These are phyloP conservation scores for Leptinotarsa tumamoca DNA, from an alignment of 2,888 invertebrate genomes.

Conservation along the genomic window DNA sequence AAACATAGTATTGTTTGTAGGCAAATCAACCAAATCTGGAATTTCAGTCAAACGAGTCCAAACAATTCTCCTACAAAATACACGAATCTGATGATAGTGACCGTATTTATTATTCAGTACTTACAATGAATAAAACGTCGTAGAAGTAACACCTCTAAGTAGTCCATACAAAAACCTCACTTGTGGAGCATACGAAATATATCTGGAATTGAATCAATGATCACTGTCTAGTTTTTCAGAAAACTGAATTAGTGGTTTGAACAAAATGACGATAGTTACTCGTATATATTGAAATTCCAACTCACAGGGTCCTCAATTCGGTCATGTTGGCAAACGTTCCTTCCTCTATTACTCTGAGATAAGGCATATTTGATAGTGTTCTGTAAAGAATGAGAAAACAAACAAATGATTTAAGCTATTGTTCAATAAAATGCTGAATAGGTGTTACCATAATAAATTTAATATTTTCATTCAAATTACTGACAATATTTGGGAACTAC, in stretches of 20 bases:
- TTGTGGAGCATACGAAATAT: conserved; percentile 76
- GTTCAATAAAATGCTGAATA: too few relatives aligned
- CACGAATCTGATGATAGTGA: not conserved
- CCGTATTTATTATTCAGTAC: conserved; percentile 60
- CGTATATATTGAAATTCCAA: conserved; percentile 32
- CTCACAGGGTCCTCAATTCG: conserved; percentile 67
- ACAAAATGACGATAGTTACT: not conserved
- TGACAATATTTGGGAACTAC: too few relatives aligned
- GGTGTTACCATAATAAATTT: too few relatives aligned
- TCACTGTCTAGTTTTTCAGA: not conserved
- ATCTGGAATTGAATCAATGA: conserved; percentile 67
- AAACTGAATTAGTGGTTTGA: not conserved
- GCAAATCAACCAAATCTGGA: conserved; percentile 75
- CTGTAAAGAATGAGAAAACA: conserved; percentile 66
- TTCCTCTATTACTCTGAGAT: conserved; percentile 70
- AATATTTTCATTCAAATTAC: too few relatives aligned
- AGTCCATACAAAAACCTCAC: conserved; percentile 70
- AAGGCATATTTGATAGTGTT: conserved; percentile 70
- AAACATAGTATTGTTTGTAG: conserved; percentile 72
- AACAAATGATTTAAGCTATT: not conserved
- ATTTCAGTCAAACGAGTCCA: conserved; percentile 76
- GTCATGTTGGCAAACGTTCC: conserved; percentile 73
- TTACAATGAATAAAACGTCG: conserved; percentile 73
- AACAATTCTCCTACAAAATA: conserved; percentile 74
- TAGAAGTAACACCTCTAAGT: conserved; percentile 67